Percentiles rank a stretch among this genome's conserved stretches.
Conservation (phyloP, 64 coral and sea anemone species). For the Stylophora pistillata region DNA sequence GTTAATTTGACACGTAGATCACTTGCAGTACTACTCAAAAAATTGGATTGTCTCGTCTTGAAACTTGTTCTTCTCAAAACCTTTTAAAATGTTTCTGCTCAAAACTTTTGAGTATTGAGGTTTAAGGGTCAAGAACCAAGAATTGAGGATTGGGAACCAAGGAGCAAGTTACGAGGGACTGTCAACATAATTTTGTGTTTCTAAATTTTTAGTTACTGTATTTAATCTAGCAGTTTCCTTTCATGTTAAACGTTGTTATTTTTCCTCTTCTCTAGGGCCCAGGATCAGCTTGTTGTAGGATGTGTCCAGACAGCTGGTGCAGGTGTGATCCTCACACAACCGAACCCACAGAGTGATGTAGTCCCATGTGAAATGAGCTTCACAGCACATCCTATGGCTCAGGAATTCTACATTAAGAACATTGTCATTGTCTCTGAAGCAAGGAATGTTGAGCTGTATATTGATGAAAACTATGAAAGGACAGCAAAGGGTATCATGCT, state of each 20-base stretch:
- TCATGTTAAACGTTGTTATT: no score
- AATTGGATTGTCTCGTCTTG: no score
- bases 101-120: no score
- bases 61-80: no score
- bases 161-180: no score
- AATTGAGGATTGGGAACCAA: no score
- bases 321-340: conserved; percentile 74
- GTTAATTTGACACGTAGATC: no score
- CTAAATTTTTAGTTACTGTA: neutral
- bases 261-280: conserved; percentile 51
- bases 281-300: conserved; percentile 92
- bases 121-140: no score
- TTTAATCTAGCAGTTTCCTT: neutral
- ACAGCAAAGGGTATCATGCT: conserved; percentile 97
- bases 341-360: conserved; percentile 65
- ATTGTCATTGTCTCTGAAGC: conserved; percentile 97
- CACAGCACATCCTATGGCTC: conserved; percentile 90
- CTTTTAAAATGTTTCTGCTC: no score
- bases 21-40: no score
- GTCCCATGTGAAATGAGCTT: conserved; percentile 95
- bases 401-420: conserved; percentile 94
- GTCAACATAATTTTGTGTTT: neutral
- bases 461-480: conserved; percentile 89
- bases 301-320: conserved; percentile 91
- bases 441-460: conserved; percentile 94